Evolutionary conservation across 2,113 vertebrate species (phyloP).

Genomic region (Danionella cerebrum): DNA sequence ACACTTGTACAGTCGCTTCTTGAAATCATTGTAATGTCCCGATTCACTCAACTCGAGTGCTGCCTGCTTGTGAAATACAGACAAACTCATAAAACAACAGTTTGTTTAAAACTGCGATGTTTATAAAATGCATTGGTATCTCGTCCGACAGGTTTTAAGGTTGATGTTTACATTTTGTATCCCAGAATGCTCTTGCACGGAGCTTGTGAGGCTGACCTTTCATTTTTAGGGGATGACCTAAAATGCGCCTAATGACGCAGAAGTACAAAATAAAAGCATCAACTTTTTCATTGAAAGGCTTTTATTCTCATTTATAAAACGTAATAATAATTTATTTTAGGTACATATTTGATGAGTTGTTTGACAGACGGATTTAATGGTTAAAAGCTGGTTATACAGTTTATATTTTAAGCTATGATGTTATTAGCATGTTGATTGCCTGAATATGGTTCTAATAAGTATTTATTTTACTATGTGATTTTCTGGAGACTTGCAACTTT

Average conservation of each 20-base stretch:
- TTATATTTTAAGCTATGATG: too few relatives aligned
- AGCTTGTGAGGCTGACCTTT: conserved; percentile 19
- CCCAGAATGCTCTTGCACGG: conserved; percentile 41
- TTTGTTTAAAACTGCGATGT: background rate
- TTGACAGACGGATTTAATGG: too few relatives aligned
- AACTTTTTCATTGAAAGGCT: too few relatives aligned
- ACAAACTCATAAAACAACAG: background rate
- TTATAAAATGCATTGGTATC: background rate
- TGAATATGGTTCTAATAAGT: too few relatives aligned
- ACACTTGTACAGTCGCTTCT: conserved; percentile 15
- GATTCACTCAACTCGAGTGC: background rate
- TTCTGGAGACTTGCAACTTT: too few relatives aligned
- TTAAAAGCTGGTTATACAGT: too few relatives aligned
- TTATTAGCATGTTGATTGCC: too few relatives aligned
- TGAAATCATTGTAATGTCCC: conserved; percentile 8
- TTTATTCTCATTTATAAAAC: too few relatives aligned
- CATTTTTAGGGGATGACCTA: conserved; percentile 17
- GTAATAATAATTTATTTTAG: too few relatives aligned
- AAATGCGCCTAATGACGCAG: conserved; percentile 2
- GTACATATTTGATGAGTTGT: too few relatives aligned
- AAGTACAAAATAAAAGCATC: conserved; percentile 11
- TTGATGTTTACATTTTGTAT: conserved; percentile 37
- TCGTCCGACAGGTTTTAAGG: conserved; percentile 18
- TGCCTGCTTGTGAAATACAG: background rate
- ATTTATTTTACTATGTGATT: too few relatives aligned